Evolutionary conservation across 1,140 invertebrate genomes (phyloP).

Genomic region (Ceratina japonica): DNA sequence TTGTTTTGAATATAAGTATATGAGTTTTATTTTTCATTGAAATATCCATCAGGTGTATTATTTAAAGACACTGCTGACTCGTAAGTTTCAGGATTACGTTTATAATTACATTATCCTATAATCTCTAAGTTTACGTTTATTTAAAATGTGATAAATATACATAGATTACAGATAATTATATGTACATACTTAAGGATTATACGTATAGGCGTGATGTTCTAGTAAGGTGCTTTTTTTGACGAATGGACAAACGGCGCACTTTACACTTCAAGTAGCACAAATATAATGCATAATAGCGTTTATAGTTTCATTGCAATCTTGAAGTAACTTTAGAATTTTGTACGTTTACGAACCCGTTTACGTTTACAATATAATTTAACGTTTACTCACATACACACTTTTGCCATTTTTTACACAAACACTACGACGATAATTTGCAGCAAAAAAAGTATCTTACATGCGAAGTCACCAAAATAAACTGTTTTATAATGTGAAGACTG

Average conservation of each 20-base stretch:
- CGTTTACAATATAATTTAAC: conserved; percentile 2
- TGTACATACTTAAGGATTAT: conserved; percentile 46
- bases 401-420: conserved; percentile 12
- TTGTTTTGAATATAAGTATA: not conserved
- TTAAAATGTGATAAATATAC: conserved; percentile 73
- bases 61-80: not conserved
- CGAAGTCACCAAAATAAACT: conserved; percentile 53
- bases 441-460: conserved; percentile 64
- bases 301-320: conserved; percentile 14
- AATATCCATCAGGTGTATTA: not conserved
- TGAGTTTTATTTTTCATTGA: not conserved
- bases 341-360: conserved; percentile 16
- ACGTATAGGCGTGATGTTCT: conserved; percentile 53
- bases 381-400: conserved; percentile 14
- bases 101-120: conserved; percentile 25
- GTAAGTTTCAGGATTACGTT: conserved; percentile 4
- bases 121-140: conserved; percentile 64
- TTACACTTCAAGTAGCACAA: conserved; percentile 17
- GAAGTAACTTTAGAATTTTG: conserved; percentile 7
- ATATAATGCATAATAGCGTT: not conserved
- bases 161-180: conserved; percentile 51
- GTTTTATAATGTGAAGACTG: conserved; percentile 73
- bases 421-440: conserved; percentile 29
- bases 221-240: conserved; percentile 62
- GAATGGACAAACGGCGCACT: conserved; percentile 13